Evolutionary conservation across 2,888 invertebrate genomes (phyloP), one percentile per base, ranked within the genome.

Genomic region (Dinocampus coccinellae): DNA sequence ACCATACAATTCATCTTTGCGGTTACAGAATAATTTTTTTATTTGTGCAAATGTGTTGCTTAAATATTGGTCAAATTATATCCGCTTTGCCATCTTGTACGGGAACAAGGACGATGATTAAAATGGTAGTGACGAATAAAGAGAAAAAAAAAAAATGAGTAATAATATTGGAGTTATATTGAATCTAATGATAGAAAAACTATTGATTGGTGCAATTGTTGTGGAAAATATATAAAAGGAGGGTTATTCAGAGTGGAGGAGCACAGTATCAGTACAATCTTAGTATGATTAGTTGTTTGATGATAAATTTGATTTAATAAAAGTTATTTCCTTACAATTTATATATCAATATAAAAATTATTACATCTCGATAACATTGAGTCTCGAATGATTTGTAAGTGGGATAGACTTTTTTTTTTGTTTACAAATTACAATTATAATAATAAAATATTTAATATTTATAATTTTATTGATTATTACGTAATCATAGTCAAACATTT

Each of bases 181-280:
- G 16, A 47, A 47, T 47, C 16, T 47, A 47, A 47, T 47, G 20
- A 47, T 20, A 6, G 47, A 47, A 47, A 47, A 47, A 9, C 16
- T 47, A 47, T 47, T 16, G 7, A 53, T 16, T 64, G 26, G 22
- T 42, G 24, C 42, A 3, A 33, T 16, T 34, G 10, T 47, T 13
- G 36, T 34, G 20, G 11, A 29, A 26, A 29, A 61, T 13, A 65
- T 36, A 65, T 34, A 57, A 58, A 62, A 39, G 65, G 70, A 29
- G 47, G 63, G 64, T 69, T 24, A 16, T 16, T n/a, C 13, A n/a
- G 39, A n/a, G n/a, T 3, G 47, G 4, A 47, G 3, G n/a, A 4
- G 7, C 47, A 16, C 47, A 20, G 20, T 47, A 47, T 20, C 47
- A 47, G 4, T 47, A 16, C 20, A 20, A 16, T 47, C 47, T 16